These are phyloP conservation scores for Corythoichthys haematopterus DNA, from an alignment of 2,113 vertebrate species.

Conservation along the genomic window DNA sequence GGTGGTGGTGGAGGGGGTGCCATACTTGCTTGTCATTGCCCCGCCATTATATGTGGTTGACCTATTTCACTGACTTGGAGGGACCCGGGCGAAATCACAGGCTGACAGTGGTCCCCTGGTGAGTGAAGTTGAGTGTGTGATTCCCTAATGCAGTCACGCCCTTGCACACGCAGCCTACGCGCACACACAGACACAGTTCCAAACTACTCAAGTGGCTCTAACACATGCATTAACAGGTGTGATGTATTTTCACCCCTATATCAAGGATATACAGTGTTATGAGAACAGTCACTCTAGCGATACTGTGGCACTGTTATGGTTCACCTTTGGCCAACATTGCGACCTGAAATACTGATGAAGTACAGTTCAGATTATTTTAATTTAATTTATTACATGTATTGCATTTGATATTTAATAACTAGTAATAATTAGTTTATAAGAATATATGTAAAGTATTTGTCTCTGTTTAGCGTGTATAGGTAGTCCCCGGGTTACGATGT, in stretches of 20 bases:
- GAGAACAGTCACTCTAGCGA: neutral
- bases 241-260: conserved; percentile 6
- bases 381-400: neutral
- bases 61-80: conserved; percentile 79
- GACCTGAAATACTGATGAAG: neutral
- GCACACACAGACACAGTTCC: conserved; percentile 11
- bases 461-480: no score
- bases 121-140: conserved; percentile 57
- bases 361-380: neutral
- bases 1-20: conserved; percentile 17
- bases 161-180: conserved; percentile 19
- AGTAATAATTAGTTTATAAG: neutral
- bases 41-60: conserved; percentile 90
- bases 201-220: conserved; percentile 39
- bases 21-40: conserved; percentile 77
- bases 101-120: conserved; percentile 63
- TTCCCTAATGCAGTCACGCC: conserved; percentile 61
- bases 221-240: conserved; percentile 63
- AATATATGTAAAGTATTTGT: no score
- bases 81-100: conserved; percentile 65
- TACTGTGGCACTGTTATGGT: neutral
- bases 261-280: neutral
- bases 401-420: neutral
- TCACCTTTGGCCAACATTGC: neutral
- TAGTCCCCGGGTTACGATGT: no score